Percentiles rank a stretch among this genome's conserved stretches.
These are phyloP conservation scores for Tridacna gigas DNA, from an alignment of 2,888 invertebrate genomes.

Conservation along the genomic window DNA sequence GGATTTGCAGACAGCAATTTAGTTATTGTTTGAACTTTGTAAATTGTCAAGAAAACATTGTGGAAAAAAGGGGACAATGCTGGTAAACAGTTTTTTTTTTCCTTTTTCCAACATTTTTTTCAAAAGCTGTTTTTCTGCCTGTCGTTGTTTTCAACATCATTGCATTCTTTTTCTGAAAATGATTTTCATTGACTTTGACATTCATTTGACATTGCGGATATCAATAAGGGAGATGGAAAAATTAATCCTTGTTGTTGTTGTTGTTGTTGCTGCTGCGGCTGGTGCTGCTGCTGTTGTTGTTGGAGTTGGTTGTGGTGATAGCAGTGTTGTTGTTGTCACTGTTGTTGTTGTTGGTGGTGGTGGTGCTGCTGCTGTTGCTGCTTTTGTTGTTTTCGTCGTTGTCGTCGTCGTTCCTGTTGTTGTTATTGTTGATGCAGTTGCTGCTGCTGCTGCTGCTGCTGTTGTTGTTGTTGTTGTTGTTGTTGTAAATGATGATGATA, in stretches of 20 bases:
- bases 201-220: too few species aligned
- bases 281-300: background rate
- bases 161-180: too few species aligned
- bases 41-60: too few species aligned
- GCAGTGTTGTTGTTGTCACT: background rate
- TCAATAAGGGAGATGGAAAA: too few species aligned
- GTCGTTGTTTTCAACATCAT: too few species aligned
- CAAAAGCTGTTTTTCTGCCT: too few species aligned
- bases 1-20: background rate
- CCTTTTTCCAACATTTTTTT: too few species aligned
- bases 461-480: conserved; percentile 1
- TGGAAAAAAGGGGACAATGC: too few species aligned
- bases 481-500: conserved; percentile 14
- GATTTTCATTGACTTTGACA: too few species aligned
- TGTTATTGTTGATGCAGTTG: conserved; percentile 5
- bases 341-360: conserved; percentile 3
- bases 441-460: background rate
- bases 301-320: background rate
- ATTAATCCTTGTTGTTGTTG: background rate
- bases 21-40: too few species aligned
- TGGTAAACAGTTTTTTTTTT: too few species aligned
- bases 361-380: conserved; percentile 4
- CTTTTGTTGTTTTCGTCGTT: background rate
- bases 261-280: too few species aligned
- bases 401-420: background rate